Base-by-base conservation (phyloP, 1,140 invertebrate species). In the Helicoverpa armigera region DNA sequence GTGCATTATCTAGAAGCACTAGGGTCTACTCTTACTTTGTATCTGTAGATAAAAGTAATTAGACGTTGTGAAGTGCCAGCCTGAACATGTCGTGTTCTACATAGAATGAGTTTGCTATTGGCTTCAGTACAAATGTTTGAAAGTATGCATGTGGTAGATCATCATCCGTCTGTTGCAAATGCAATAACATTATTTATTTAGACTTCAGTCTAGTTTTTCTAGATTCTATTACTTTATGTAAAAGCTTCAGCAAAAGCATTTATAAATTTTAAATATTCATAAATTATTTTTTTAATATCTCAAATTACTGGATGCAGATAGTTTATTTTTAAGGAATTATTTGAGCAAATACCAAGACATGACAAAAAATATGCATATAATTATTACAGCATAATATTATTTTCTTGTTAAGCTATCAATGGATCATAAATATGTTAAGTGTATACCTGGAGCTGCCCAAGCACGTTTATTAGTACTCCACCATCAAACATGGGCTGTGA, bases 401-500 rank as follows among this genome's bases (percentile, higher is more conserved):
- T 43, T 7, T 9, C 1, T 43, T 43, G 35, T 43, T 43, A 43
- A 9, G 5, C 35, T 43, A 43, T 43, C 35, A 35, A 35, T 43
- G 5, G 7, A 43, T 65, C 13, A 73, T 16, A 65, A 67, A 78
- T 77, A 58, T 72, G 74, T 63, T 3, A 18, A 93, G 29, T 12
- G 3, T 91, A 96, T 96, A 99, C 98, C 97, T 99, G 97, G 88
- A 99, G 95, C 95, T 98, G 97, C 88, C 98, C 98, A 81, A 99
- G 95, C 53, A 99, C 98, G 96, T 98, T 98, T 84, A 99, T 98
- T 92, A 99, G 94, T 82, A 99, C 97, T 79, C 98, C 98, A 60
- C 98, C 98, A 95, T 99, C 98, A 90, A 98, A 98, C 96, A 98
- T 99, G 56, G 98, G 98, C 95, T 99, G 98, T 80, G 98, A 98